Conservation (phyloP, 2,113 vertebrate species). For the Ia io region DNA sequence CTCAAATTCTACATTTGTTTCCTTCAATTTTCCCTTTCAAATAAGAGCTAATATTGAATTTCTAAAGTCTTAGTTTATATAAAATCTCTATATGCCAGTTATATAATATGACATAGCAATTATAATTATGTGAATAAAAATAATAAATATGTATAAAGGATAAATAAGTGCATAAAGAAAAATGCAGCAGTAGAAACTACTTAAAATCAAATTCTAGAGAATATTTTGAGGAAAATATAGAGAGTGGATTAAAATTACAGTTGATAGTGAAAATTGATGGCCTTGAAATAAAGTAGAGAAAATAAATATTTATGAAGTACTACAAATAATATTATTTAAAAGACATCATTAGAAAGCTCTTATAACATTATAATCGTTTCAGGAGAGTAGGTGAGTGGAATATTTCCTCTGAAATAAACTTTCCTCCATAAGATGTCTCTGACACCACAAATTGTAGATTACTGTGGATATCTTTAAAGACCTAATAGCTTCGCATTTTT, state of each 20-base stretch:
- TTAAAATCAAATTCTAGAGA: slow-evolving; percentile 65
- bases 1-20: slow-evolving; percentile 19
- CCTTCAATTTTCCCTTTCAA: slow-evolving; percentile 59
- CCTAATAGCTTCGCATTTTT: neutral
- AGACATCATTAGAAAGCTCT: slow-evolving; percentile 62
- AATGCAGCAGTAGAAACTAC: slow-evolving; percentile 45
- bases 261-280: slow-evolving; percentile 67
- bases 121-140: slow-evolving; percentile 69
- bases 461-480: neutral
- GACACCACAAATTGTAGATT: slow-evolving; percentile 17
- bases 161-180: slow-evolving; percentile 62
- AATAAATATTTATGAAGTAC: slow-evolving; percentile 67
- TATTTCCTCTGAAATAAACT: slow-evolving; percentile 37
- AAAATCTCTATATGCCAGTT: slow-evolving; percentile 46
- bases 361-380: slow-evolving; percentile 53
- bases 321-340: slow-evolving; percentile 73
- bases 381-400: slow-evolving; percentile 39
- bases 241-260: slow-evolving; percentile 69
- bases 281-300: slow-evolving; percentile 50
- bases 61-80: slow-evolving; percentile 52
- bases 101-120: slow-evolving; percentile 62
- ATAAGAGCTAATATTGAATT: slow-evolving; percentile 47
- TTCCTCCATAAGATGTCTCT: neutral
- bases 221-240: slow-evolving; percentile 56
- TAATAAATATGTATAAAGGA: slow-evolving; percentile 72